These are phyloP conservation scores for Megalops atlanticus DNA, from an alignment of 2,113 vertebrate species.

Conservation along the genomic window DNA sequence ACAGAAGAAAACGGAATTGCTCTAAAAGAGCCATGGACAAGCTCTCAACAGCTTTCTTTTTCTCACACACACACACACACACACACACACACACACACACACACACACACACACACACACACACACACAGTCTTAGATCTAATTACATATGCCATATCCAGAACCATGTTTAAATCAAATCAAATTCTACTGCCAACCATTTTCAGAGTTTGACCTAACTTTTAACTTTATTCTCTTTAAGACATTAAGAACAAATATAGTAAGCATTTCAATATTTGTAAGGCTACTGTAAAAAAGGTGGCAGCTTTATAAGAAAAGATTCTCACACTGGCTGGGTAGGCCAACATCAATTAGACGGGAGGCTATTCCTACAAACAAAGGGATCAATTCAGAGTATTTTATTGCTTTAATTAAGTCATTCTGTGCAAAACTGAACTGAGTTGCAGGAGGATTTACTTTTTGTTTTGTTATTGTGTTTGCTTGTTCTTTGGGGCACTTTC, in stretches of 20 bases:
- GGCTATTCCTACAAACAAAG: constrained; percentile 42
- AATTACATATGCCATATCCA: not conserved
- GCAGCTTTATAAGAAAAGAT: constrained; percentile 26
- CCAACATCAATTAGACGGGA: constrained; percentile 43
- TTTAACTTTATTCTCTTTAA: not conserved
- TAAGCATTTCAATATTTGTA: constrained; percentile 23
- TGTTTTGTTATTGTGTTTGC: no score
- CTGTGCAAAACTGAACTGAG: constrained; percentile 41
- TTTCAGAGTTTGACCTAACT: not conserved
- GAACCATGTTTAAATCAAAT: not conserved
- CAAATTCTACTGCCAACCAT: not conserved
- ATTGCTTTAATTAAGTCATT: constrained; percentile 61
- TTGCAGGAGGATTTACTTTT: constrained; percentile 41
- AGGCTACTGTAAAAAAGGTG: constrained; percentile 10
- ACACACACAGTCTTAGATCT: not conserved
- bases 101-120: not conserved
- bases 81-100: not conserved
- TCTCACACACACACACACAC: not conserved
- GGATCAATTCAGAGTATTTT: constrained; percentile 67
- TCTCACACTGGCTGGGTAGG: constrained; percentile 17
- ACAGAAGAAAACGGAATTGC: no score
- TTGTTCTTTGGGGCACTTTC: no score
- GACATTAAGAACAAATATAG: constrained; percentile 8
- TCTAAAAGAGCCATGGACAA: no score
- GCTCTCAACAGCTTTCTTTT: no score